Evolutionary conservation across 2,797 vertebrate species (phyloP).

Genomic region (Chaetophractus vellerosus): DNA sequence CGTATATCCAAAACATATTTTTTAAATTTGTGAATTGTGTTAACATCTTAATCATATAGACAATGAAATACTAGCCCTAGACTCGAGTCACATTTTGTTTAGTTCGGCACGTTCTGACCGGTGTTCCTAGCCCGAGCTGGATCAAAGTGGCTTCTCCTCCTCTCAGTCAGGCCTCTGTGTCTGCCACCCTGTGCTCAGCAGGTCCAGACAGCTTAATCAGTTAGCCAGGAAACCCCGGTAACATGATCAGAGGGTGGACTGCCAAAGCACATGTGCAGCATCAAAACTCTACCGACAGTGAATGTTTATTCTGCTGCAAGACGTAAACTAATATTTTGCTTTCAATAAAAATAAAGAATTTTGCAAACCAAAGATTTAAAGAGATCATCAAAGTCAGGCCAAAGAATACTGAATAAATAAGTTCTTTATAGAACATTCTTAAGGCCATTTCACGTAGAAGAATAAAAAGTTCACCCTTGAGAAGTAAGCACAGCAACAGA

Average conservation of each 20-base stretch:
- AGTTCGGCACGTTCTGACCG: background rate
- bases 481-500: slow-evolving; percentile 45
- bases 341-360: slow-evolving; percentile 64
- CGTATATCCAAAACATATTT: slow-evolving; percentile 46
- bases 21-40: slow-evolving; percentile 50
- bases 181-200: background rate
- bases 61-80: slow-evolving; percentile 23
- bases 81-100: background rate
- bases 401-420: slow-evolving; percentile 33
- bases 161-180: background rate
- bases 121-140: background rate
- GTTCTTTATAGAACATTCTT: slow-evolving; percentile 19
- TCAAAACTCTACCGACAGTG: background rate
- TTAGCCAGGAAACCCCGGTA: background rate
- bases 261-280: background rate
- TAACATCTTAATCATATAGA: slow-evolving; percentile 1
- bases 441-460: background rate
- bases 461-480: slow-evolving; percentile 61
- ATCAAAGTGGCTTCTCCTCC: background rate
- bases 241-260: background rate
- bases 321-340: slow-evolving; percentile 39
- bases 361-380: slow-evolving; percentile 61
- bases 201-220: background rate
- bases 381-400: slow-evolving; percentile 27
- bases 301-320: slow-evolving; percentile 33